phyloP scores from a whole-genome alignment of 2,113 vertebrate species.

The Zosterops borbonicus region DNA sequence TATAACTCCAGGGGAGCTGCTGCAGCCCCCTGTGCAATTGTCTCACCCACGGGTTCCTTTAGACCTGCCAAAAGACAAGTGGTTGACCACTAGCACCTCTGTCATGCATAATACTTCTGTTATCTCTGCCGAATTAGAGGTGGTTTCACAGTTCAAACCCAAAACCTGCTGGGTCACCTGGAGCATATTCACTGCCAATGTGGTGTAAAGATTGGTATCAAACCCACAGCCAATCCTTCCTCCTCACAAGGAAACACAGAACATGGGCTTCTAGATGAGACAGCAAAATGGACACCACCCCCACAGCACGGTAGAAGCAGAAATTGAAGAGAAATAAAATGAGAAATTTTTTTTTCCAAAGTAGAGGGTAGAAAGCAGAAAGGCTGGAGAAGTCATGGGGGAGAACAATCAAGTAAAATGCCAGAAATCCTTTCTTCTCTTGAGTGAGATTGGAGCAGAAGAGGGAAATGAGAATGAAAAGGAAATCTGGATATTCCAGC shows the following conservation, averaged over 20 bases:
- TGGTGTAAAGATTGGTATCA: constrained; percentile 22
- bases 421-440: background rate
- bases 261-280: background rate
- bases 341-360: background rate
- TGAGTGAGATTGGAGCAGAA: background rate
- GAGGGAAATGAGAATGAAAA: background rate
- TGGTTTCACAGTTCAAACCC: background rate
- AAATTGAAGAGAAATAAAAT: background rate
- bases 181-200: background rate
- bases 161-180: constrained; percentile 37
- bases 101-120: background rate
- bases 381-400: background rate
- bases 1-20: background rate
- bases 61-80: background rate
- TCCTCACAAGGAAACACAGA: background rate
- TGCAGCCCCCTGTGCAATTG: background rate
- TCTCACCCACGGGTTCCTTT: background rate
- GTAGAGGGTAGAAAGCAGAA: background rate
- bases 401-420: background rate
- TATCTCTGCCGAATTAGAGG: background rate
- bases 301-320: background rate
- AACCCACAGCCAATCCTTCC: background rate
- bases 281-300: background rate
- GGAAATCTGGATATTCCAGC: background rate
- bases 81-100: background rate